Base-by-base conservation (phyloP, 2,888 invertebrate genomes). In the Acrobasis consociella region DNA sequence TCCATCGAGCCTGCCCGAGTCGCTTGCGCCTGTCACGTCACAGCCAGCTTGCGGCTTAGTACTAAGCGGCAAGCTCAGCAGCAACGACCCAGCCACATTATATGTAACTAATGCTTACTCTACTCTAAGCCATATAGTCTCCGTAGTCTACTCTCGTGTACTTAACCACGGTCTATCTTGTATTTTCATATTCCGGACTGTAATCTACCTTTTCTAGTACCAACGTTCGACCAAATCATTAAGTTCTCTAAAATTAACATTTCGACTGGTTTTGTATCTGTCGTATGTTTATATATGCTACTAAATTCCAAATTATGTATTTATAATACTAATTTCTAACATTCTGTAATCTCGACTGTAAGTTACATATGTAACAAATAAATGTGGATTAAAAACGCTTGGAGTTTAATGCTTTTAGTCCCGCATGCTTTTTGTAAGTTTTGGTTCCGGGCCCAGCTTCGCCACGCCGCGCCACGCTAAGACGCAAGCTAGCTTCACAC, bases 331-430 rank as follows among this genome's bases (percentile, higher is more conserved):
- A 82, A 83, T 72, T 77, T 78, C 72, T 78, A 75, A 78, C 75
- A 74, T 79, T 82, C 78, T 87, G 87, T 89, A 86, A 76, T 78
- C 81, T n/a, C n/a, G 46, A 46, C 76, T 75, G 71, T 82, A 83
- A 83, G 83, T 86, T 85, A 87, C 80, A 81, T 78, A 76, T 83
- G 75, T 87, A 86, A 86, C 77, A 83, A 91, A 90, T 89, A 91
- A 91, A 91, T 87, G 87, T 91, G 86, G 80, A 86, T 83, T 84
- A 89, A 90, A 85, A 76, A 74, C 65, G 89, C 91, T 91, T 88
- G 87, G 91, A 87, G 85, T 91, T 90, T 91, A 83, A 71, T 90
- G 91, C 91, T 91, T 90, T 67, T 87, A 87, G 89, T 82, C 91
- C 91, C 76, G 91, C 91, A 88, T 91, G 91, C 91, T 91, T 89